phyloP scores from a whole-genome alignment of 2,113 vertebrate genomes.

The Tragelaphus strepsiceros region DNA sequence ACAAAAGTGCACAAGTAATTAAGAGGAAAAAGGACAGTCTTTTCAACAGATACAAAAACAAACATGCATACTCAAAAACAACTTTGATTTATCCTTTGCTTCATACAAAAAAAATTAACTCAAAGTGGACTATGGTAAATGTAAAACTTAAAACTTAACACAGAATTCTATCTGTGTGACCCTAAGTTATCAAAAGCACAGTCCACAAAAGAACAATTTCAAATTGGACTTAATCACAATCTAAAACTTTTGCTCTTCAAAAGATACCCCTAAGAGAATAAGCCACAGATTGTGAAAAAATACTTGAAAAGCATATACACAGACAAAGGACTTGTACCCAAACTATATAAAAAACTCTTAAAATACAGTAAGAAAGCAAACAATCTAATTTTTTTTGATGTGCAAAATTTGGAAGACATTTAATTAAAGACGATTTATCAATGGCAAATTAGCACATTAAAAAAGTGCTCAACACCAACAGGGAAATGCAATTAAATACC shows the following conservation, averaged over 20 bases:
- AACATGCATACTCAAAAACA: neutral
- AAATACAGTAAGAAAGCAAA: neutral
- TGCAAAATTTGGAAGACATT: neutral
- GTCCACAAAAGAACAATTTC: neutral
- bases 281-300: neutral
- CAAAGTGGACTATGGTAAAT: neutral
- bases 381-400: neutral
- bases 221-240: neutral
- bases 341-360: neutral
- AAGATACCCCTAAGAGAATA: neutral
- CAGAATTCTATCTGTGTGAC: neutral
- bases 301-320: neutral
- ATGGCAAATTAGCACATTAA: neutral
- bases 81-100: neutral
- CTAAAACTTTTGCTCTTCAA: neutral
- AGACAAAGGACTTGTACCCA: neutral
- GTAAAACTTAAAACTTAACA: conserved; percentile 5
- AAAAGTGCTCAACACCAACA: neutral
- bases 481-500: neutral
- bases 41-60: neutral
- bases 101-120: neutral
- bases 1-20: neutral
- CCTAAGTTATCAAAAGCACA: neutral
- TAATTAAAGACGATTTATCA: neutral
- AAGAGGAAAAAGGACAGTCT: neutral